phyloP scores from a whole-genome alignment of 1,140 invertebrate genomes.

The Chelonus insularis region DNA sequence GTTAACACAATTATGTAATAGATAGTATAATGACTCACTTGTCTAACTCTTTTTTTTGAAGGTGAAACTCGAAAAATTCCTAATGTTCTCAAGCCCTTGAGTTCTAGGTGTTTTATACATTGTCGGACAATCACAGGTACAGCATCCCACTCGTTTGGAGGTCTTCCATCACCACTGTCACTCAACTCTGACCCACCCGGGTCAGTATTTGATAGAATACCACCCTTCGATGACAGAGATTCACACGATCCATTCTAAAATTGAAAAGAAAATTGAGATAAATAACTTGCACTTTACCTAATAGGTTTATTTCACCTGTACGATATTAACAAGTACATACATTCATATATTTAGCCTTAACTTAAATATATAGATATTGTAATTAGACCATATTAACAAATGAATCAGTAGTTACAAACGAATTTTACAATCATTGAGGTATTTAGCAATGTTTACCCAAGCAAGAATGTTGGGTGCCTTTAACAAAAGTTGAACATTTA shows the following conservation, averaged over 20 bases:
- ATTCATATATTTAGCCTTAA: too few species aligned
- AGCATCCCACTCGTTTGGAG: slow-evolving; percentile 54
- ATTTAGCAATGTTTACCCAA: too few species aligned
- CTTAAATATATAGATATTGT: too few species aligned
- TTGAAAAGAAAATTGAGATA: background rate
- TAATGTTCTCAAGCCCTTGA: slow-evolving; percentile 77
- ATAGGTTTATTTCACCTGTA: too few species aligned
- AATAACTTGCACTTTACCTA: background rate
- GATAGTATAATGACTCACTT: slow-evolving; percentile 68
- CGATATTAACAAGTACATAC: too few species aligned
- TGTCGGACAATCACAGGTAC: slow-evolving; percentile 75
- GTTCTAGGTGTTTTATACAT: slow-evolving; percentile 80
- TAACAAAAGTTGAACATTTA: too few species aligned
- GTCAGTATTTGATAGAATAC: slow-evolving; percentile 62
- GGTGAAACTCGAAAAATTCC: slow-evolving; percentile 89
- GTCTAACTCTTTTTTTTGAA: slow-evolving; percentile 87
- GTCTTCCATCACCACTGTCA: slow-evolving; percentile 42
- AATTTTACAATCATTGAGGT: too few species aligned
- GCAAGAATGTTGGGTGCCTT: too few species aligned
- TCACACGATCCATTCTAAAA: slow-evolving; percentile 73
- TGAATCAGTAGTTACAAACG: too few species aligned
- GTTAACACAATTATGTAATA: background rate
- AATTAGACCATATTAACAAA: too few species aligned
- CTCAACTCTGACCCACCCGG: slow-evolving; percentile 62
- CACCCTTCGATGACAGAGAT: slow-evolving; percentile 65